These are phyloP conservation scores for Apeira syringaria DNA, from an alignment of 2,888 invertebrate genomes.

Conservation along the genomic window DNA sequence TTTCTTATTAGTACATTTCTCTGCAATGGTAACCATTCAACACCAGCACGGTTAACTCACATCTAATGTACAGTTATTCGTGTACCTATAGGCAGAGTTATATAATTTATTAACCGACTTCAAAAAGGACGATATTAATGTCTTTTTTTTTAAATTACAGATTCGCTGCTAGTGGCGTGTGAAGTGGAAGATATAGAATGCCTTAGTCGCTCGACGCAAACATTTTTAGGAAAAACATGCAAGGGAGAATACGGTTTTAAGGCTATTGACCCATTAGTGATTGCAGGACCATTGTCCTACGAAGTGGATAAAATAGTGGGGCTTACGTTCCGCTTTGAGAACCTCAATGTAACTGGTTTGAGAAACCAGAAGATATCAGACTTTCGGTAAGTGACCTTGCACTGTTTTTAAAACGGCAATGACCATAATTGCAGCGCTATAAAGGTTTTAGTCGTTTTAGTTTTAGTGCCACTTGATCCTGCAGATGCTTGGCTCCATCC, in stretches of 20 bases:
- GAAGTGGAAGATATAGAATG: conserved; percentile 56
- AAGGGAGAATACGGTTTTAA: conserved; percentile 55
- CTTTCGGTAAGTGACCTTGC: conserved; percentile 53
- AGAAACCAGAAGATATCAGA: conserved; percentile 55
- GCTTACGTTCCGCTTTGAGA: conserved; percentile 46
- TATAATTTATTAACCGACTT: too few species aligned
- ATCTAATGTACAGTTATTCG: too few species aligned
- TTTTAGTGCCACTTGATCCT: too few species aligned
- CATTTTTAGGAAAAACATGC: conserved; percentile 56
- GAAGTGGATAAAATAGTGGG: conserved; percentile 41
- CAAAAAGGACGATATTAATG: too few species aligned
- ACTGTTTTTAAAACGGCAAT: conserved; percentile 11
- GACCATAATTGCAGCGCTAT: neutral
- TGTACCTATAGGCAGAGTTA: too few species aligned
- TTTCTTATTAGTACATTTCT: too few species aligned
- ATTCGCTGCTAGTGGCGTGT: conserved; percentile 46
- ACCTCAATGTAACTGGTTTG: conserved; percentile 58
- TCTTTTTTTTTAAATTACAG: too few species aligned
- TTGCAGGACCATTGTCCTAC: conserved; percentile 41
- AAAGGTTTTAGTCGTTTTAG: too few species aligned
- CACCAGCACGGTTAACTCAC: too few species aligned
- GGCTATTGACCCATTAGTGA: conserved; percentile 55
- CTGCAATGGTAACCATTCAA: too few species aligned
- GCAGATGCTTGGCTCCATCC: too few species aligned
- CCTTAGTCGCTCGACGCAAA: conserved; percentile 54